Conservation (phyloP, 2,113 vertebrate species). For the Chiloscyllium plagiosum region DNA sequence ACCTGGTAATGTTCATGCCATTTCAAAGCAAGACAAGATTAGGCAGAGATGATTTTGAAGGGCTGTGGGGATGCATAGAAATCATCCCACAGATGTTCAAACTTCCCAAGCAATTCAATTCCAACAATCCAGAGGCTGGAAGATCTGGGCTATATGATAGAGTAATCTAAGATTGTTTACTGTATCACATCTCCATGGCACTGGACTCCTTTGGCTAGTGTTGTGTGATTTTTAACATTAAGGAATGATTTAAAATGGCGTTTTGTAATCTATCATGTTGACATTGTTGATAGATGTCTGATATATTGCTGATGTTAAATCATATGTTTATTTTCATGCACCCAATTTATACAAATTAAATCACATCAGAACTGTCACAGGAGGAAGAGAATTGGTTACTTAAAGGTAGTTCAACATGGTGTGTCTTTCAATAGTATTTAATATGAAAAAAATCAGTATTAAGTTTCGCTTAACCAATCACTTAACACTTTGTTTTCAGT, state of each 20-base stretch:
- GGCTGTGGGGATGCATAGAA: no score
- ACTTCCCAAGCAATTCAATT: no score
- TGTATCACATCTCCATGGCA: no score
- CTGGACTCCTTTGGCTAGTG: no score
- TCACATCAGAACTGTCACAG: neutral
- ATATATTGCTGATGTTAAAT: neutral
- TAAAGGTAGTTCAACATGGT: neutral
- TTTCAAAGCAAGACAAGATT: no score
- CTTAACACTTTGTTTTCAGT: neutral
- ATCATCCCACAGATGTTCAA: no score
- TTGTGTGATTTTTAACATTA: neutral
- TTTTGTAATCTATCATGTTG: neutral
- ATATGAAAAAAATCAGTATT: no score
- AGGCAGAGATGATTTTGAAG: no score
- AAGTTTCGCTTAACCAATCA: neutral
- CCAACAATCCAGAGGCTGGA: no score
- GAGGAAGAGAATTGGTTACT: neutral
- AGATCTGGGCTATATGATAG: no score
- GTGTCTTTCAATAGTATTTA: neutral
- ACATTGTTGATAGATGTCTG: neutral
- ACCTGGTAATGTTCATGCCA: no score
- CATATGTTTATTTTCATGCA: neutral
- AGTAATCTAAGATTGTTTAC: no score
- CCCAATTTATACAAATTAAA: neutral
- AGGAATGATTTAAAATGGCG: neutral